These are phyloP conservation scores for Lomographa bimaculata DNA, from an alignment of 2,888 invertebrate genomes.

Conservation along the genomic window DNA sequence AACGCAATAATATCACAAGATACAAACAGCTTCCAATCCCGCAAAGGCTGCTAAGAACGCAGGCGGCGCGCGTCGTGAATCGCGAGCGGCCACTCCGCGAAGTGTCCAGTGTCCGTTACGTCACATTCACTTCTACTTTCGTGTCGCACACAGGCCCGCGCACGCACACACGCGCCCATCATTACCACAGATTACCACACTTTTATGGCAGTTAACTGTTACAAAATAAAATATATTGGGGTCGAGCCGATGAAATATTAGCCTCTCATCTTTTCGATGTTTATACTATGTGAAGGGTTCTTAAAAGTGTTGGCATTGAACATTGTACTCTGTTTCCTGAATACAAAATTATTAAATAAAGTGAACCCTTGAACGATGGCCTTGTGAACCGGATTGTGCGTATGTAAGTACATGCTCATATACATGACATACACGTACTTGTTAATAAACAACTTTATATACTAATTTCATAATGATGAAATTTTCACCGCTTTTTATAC, in stretches of 20 bases:
- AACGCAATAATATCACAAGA: too few relatives aligned
- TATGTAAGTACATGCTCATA: not conserved
- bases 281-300: too few relatives aligned
- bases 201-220: slow-evolving; percentile 6
- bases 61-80: too few relatives aligned
- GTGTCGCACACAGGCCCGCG: slow-evolving; percentile 5
- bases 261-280: too few relatives aligned
- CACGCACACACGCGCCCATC: slow-evolving; percentile 7
- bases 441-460: too few relatives aligned
- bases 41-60: too few relatives aligned
- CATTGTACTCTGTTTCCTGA: slow-evolving; percentile 2
- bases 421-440: too few relatives aligned
- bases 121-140: slow-evolving; percentile 13
- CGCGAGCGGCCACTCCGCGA: not conserved
- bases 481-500: too few relatives aligned
- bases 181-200: slow-evolving; percentile 6
- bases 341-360: not conserved
- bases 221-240: slow-evolving; percentile 18
- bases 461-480: too few relatives aligned
- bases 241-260: slow-evolving; percentile 9
- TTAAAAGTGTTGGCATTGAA: slow-evolving; percentile 16
- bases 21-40: too few relatives aligned
- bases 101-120: slow-evolving; percentile 1
- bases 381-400: not conserved
- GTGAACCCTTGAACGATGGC: slow-evolving; percentile 5